Percentiles rank a stretch among this genome's conserved stretches.
Conservation (phyloP, 2,113 vertebrate genomes). For the Cisticola juncidis region DNA sequence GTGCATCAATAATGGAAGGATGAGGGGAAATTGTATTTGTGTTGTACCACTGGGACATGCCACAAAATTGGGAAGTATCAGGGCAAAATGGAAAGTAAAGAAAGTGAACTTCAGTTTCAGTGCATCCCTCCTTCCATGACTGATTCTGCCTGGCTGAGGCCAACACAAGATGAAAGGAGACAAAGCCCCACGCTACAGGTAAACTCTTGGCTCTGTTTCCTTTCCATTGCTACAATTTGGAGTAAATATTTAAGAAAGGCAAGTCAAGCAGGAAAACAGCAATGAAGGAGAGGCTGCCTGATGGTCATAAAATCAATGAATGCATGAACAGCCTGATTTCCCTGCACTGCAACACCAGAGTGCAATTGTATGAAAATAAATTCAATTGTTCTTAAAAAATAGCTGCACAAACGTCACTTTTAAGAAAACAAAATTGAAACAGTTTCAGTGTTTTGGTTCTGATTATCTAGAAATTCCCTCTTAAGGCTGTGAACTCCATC, state of each 20-base stretch:
- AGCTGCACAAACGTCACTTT: background rate
- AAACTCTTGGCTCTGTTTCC: background rate
- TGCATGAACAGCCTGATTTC: background rate
- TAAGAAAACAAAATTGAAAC: background rate
- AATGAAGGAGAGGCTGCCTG: background rate
- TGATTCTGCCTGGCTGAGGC: background rate
- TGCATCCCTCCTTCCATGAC: background rate
- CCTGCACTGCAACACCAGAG: background rate
- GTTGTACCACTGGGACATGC: background rate
- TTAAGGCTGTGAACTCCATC: background rate
- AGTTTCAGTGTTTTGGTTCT: background rate
- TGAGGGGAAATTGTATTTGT: background rate
- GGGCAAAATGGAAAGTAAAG: background rate
- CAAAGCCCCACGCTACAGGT: background rate
- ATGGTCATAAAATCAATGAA: background rate
- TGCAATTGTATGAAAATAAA: background rate
- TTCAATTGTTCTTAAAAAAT: background rate
- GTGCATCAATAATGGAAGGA: background rate
- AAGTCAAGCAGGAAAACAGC: background rate
- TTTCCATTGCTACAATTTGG: background rate
- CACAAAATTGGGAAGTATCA: background rate
- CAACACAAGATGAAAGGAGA: background rate
- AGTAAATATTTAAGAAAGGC: background rate
- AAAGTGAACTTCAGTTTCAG: background rate
- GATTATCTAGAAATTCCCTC: background rate